phyloP scores from a whole-genome alignment of 2,797 vertebrate genomes.

The Hyperoplus immaculatus region DNA sequence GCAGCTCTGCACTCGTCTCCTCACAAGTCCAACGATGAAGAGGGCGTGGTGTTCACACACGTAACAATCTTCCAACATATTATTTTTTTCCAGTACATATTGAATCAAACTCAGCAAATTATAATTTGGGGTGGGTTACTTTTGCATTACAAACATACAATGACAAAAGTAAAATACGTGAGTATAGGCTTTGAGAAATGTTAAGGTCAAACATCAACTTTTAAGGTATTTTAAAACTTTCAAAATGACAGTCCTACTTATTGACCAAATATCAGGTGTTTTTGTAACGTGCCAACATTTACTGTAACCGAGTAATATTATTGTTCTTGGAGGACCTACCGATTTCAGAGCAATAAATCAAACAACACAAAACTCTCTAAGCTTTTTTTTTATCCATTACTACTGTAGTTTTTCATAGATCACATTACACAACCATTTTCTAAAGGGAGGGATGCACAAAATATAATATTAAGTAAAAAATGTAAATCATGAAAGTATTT shows the following conservation, averaged over 20 bases:
- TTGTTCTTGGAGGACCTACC: constrained; percentile 37
- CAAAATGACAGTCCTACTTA: constrained; percentile 58
- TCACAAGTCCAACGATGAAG: constrained; percentile 75
- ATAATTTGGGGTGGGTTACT: constrained; percentile 64
- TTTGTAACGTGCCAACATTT: constrained; percentile 46
- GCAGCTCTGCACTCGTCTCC: constrained; percentile 83
- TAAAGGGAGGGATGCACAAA: constrained; percentile 66
- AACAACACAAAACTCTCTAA: constrained; percentile 74
- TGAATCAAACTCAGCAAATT: constrained; percentile 72
- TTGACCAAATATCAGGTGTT: constrained; percentile 60
- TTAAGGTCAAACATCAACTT: constrained; percentile 47
- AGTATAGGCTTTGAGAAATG: constrained; percentile 56
- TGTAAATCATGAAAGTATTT: constrained; percentile 65
- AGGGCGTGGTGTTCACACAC: constrained; percentile 57
- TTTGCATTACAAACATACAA: constrained; percentile 74
- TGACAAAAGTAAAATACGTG: constrained; percentile 67
- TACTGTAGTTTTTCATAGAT: constrained; percentile 67
- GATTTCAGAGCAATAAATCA: constrained; percentile 63
- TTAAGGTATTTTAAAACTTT: constrained; percentile 58
- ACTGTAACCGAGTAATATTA: constrained; percentile 50
- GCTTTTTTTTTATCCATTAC: constrained; percentile 56
- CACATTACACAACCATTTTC: constrained; percentile 69
- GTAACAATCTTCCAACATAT: constrained; percentile 59
- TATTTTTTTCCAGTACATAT: constrained; percentile 70
- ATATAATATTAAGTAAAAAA: constrained; percentile 59